Conservation (phyloP, 2,888 invertebrate genomes). For the Dicyrtoma fusca region DNA sequence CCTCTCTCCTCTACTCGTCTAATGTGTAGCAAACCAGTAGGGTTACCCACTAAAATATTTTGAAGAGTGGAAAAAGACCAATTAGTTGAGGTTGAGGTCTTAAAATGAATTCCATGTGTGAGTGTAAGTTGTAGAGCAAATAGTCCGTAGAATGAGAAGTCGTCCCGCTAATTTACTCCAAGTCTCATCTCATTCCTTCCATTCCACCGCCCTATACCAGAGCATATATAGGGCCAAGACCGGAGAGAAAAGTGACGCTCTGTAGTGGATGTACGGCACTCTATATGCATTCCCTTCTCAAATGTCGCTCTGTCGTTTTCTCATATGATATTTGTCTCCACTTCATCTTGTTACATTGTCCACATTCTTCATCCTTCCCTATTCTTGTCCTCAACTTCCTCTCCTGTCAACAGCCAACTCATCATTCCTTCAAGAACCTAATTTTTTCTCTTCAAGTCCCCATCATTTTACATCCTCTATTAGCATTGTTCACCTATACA, state of each 20-base stretch:
- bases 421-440: slow-evolving; percentile 25
- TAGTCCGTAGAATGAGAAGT: slow-evolving; percentile 50
- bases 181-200: slow-evolving; percentile 14
- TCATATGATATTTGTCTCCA: slow-evolving; percentile 24
- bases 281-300: slow-evolving; percentile 15
- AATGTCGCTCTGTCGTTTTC: slow-evolving; percentile 19
- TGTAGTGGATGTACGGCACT: too few species aligned
- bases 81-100: slow-evolving; percentile 46
- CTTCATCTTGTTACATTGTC: slow-evolving; percentile 15
- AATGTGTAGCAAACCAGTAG: too few species aligned
- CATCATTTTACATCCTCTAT: too few species aligned
- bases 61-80: slow-evolving; percentile 43
- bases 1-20: too few species aligned
- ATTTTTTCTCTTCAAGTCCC: too few species aligned
- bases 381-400: slow-evolving; percentile 35
- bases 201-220: background rate
- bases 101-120: slow-evolving; percentile 45
- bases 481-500: slow-evolving; percentile 6
- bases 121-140: slow-evolving; percentile 47
- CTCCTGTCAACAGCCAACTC: slow-evolving; percentile 37
- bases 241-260: too few species aligned
- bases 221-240: too few species aligned
- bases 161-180: slow-evolving; percentile 50
- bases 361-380: slow-evolving; percentile 34
- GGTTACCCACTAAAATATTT: slow-evolving; percentile 11